Percentiles rank a stretch among this genome's conserved stretches.
Conservation (phyloP, 2,113 vertebrate genomes). For the Stercorarius parasiticus region DNA sequence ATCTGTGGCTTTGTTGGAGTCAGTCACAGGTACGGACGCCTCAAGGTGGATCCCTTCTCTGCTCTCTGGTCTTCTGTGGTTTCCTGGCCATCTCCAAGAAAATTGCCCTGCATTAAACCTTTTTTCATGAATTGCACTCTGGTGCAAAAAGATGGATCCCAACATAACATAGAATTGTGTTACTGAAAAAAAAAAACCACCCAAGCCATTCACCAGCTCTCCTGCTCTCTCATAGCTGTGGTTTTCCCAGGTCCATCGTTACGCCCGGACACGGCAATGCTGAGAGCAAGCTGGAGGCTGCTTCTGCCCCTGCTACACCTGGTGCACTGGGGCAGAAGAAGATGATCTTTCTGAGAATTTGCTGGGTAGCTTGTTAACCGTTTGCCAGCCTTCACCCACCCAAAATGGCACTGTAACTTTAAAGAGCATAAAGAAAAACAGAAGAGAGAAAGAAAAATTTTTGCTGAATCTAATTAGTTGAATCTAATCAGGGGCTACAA, state of each 20-base stretch:
- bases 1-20: neutral
- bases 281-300: neutral
- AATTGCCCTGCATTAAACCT: neutral
- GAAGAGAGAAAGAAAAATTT: conserved; percentile 24
- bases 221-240: neutral
- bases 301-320: neutral
- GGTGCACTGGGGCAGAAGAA: neutral
- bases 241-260: neutral
- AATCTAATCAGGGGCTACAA: conserved; percentile 59
- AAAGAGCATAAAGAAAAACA: conserved; percentile 22
- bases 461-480: conserved; percentile 53
- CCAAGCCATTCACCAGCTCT: neutral
- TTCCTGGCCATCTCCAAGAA: neutral
- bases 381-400: neutral
- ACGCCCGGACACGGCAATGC: neutral
- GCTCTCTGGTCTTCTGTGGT: neutral
- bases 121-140: neutral
- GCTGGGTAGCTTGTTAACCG: neutral
- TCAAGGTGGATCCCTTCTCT: neutral
- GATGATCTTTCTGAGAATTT: neutral
- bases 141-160: neutral
- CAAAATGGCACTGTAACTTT: neutral
- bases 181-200: neutral
- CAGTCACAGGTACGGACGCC: neutral
- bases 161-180: neutral